Evolutionary conservation across 2,113 vertebrate genomes (phyloP).

Genomic region (Heliornis fulica): DNA sequence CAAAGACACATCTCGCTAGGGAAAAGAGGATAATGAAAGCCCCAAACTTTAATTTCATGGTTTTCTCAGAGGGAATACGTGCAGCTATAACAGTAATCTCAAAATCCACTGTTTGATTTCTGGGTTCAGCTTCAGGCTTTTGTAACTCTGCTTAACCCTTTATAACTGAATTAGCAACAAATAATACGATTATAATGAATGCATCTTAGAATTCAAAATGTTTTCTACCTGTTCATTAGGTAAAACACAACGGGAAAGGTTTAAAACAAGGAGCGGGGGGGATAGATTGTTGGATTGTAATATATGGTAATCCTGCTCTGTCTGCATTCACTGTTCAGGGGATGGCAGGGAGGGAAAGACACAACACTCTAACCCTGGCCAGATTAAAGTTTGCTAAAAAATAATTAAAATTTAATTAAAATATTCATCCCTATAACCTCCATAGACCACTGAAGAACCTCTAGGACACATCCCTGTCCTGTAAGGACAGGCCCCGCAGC

Average conservation of each 20-base stretch:
- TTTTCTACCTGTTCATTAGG: background rate
- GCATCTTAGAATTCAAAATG: background rate
- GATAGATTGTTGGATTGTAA: background rate
- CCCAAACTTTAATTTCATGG: background rate
- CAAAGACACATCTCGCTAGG: background rate
- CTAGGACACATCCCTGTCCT: fast-evolving
- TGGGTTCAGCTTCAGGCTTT: background rate
- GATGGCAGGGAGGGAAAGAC: background rate
- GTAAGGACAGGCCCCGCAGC: background rate
- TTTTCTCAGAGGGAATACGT: background rate
- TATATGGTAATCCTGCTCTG: background rate
- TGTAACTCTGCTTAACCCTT: background rate
- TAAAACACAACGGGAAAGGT: background rate
- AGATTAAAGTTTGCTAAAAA: background rate
- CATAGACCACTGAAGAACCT: background rate
- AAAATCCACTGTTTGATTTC: background rate
- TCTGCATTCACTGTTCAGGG: background rate
- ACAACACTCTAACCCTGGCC: background rate
- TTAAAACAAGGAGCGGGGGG: background rate
- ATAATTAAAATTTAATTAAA: background rate
- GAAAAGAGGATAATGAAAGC: background rate
- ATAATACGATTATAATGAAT: background rate
- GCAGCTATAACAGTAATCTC: background rate
- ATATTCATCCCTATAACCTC: background rate
- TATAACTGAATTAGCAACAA: background rate